Percentiles rank a stretch among this genome's conserved stretches.
Evolutionary conservation across 1,140 invertebrate genomes (phyloP).

Genomic region (Paraescarpia echinospica): DNA sequence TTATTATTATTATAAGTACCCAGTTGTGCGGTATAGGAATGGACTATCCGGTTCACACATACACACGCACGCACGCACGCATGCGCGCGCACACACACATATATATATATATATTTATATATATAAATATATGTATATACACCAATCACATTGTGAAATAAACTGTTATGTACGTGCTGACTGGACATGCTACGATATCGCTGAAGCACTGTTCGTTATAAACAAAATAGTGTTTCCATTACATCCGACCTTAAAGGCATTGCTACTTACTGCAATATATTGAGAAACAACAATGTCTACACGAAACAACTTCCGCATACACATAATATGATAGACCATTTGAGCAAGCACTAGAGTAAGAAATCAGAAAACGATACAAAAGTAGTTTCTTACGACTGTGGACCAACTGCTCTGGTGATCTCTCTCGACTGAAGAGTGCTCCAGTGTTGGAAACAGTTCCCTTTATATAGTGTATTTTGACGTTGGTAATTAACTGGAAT

Average conservation of each 20-base stretch:
- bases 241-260: background rate
- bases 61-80: too few relatives aligned
- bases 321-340: background rate
- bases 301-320: background rate
- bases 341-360: background rate
- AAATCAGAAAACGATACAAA: background rate
- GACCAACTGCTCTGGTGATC: background rate
- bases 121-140: too few relatives aligned
- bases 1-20: too few relatives aligned
- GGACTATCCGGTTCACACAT: too few relatives aligned
- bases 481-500: background rate
- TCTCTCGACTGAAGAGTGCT: background rate
- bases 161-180: background rate
- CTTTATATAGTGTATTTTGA: background rate
- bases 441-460: background rate
- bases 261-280: background rate
- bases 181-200: background rate
- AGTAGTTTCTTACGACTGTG: background rate
- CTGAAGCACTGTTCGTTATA: background rate
- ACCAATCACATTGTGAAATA: too few relatives aligned
- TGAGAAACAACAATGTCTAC: background rate
- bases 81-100: too few relatives aligned
- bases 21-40: too few relatives aligned
- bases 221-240: background rate
- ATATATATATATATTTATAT: too few relatives aligned